Evolutionary conservation across 53 echinoderm and acorn worm species (phyloP), one percentile per base, ranked within the genome.

Genomic region (Stichopus horrens): DNA sequence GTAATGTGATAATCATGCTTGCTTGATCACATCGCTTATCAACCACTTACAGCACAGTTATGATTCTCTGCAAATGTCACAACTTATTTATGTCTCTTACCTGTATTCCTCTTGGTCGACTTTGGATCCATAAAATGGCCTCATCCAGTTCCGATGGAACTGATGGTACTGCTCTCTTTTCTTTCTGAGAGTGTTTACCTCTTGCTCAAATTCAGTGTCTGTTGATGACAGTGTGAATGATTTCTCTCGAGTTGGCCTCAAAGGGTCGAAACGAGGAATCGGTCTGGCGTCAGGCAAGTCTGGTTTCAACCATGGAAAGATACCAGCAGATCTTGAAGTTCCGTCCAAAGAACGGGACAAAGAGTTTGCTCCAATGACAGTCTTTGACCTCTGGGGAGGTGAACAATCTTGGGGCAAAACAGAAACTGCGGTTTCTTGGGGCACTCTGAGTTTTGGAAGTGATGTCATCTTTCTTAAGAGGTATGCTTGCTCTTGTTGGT

Each of bases 61-160:
- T 37, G 2, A 37, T 37, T 37, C 37, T 37, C 37, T 37, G 0
- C 37, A 37, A 37, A 37, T 37, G 1, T 37, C 37, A 37, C 37
- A 37, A 37, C 2, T 37, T 1, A 37, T 37, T 37, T 37, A 37
- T 37, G 0, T 37, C 37, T 37, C 86, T 53, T 87, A 97, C 98
- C 94, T 97, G 82, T 97, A 95, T 21, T 92, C 89, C 71, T 97
- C 98, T 81, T 97, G 93, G 77, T 97, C 98, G 71, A 92, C 87
- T 83, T 92, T 94, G 9, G 89, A 89, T 23, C 98, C 98, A 95
- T 97, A 97, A 55, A 97, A 92, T 9, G 98, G 98, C 80, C 93
- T 97, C 94, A 92, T 95, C 98, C 98, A 97, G 21, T 74, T 73
- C 63, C 93, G 91, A 86, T 95, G 95, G 78, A 91, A 94, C 52